phyloP scores from a whole-genome alignment of 2,888 invertebrate genomes.

The Pogonocherus hispidulus region DNA sequence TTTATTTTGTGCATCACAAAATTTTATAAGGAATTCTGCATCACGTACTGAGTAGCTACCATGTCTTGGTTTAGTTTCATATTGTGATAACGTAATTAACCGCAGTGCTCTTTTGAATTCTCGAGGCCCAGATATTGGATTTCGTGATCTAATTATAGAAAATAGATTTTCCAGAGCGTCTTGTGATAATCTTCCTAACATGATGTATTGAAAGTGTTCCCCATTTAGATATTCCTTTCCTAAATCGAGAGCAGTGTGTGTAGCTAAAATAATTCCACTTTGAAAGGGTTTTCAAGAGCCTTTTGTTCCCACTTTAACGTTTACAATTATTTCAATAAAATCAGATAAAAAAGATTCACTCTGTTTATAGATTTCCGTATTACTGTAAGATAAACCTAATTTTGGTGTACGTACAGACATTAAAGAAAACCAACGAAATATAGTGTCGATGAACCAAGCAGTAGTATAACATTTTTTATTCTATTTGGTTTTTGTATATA shows the following conservation, averaged over 20 bases:
- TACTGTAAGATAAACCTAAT: neutral
- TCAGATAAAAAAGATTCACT: conserved; percentile 4
- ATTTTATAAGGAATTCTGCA: too few relatives aligned
- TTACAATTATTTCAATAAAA: neutral
- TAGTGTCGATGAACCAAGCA: conserved; percentile 6
- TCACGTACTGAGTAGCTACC: neutral
- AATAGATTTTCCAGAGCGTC: conserved; percentile 36
- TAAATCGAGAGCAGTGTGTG: conserved; percentile 27
- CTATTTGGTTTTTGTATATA: neutral
- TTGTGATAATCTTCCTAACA: conserved; percentile 33
- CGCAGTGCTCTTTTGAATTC: conserved; percentile 32
- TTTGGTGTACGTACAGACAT: neutral
- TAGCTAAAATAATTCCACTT: conserved; percentile 26
- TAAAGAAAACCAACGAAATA: conserved; percentile 9
- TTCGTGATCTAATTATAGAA: conserved; percentile 17
- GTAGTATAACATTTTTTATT: conserved; percentile 14
- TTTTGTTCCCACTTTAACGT: neutral
- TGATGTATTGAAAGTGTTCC: conserved; percentile 16
- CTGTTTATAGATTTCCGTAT: neutral
- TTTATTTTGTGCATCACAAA: too few relatives aligned
- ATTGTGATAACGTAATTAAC: conserved; percentile 29
- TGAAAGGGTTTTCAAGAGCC: conserved; percentile 30
- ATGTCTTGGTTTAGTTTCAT: neutral
- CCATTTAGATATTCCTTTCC: conserved; percentile 22
- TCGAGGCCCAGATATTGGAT: conserved; percentile 23